These are phyloP conservation scores for Cantharis nigra DNA, from an alignment of 2,888 invertebrate genomes.

Conservation along the genomic window DNA sequence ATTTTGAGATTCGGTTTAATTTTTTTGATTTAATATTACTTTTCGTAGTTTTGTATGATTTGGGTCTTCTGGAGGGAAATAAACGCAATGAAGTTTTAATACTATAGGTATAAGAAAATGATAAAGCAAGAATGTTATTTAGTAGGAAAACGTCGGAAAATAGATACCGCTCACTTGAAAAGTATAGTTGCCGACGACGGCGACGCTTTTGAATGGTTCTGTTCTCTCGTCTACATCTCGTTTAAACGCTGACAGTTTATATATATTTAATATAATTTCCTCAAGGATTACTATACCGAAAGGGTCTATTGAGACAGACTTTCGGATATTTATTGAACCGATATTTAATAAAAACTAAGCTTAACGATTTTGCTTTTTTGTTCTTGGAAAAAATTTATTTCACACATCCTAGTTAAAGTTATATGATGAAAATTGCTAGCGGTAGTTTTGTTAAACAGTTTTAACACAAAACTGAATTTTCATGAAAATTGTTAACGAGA, in stretches of 20 bases:
- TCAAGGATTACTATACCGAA: background rate
- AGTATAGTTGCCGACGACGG: background rate
- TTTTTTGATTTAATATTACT: background rate
- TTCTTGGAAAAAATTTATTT: background rate
- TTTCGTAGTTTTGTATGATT: background rate
- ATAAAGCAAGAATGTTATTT: background rate
- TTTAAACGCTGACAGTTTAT: background rate
- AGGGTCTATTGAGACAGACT: background rate
- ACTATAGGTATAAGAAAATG: background rate
- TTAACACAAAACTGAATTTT: background rate
- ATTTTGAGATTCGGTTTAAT: background rate
- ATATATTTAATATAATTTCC: background rate
- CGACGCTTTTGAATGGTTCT: background rate
- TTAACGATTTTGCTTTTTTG: background rate
- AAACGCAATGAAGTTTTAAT: background rate
- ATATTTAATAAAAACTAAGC: background rate
- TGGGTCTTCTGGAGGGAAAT: background rate
- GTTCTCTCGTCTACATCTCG: background rate
- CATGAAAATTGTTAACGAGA: background rate
- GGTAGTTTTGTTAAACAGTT: background rate
- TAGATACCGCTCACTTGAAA: background rate
- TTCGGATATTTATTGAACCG: background rate
- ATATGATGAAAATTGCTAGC: background rate
- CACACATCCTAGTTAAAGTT: background rate
- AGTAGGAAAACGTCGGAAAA: background rate